Evolutionary conservation across 1,140 invertebrate genomes (phyloP).

Genomic region (Plutomurus gul): DNA sequence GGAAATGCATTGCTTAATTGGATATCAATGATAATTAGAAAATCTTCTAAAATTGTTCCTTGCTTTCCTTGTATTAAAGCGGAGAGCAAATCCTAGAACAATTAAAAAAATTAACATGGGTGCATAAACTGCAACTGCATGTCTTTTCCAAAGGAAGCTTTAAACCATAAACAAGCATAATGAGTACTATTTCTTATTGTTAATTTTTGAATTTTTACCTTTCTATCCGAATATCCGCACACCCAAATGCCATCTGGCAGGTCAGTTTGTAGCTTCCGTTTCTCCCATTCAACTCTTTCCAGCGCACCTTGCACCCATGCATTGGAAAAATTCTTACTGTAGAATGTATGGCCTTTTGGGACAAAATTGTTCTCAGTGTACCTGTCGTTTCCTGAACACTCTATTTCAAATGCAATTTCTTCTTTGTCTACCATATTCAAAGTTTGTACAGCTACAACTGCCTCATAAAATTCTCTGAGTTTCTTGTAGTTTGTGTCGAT

Average conservation of each 20-base stretch:
- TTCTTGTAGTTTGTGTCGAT: no score
- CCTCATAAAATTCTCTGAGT: no score
- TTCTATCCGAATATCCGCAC: neutral
- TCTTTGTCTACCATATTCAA: no score
- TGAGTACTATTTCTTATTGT: neutral
- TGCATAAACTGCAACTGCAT: neutral
- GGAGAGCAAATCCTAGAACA: neutral
- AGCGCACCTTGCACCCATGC: neutral
- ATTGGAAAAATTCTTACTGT: neutral
- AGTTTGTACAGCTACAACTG: no score
- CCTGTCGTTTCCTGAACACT: no score
- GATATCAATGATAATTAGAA: neutral
- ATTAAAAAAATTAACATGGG: neutral
- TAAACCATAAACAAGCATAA: no score
- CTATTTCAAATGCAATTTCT: no score
- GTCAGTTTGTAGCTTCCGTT: neutral
- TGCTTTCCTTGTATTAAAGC: neutral
- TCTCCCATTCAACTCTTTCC: neutral
- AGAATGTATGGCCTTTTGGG: no score
- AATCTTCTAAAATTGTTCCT: neutral
- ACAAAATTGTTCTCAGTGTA: no score
- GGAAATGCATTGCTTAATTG: neutral
- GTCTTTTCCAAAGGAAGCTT: neutral
- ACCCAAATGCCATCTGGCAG: neutral
- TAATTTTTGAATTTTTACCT: neutral